Evolutionary conservation across 2,113 vertebrate genomes (phyloP), one percentile per base, ranked within the genome.

Genomic region (Galemys pyrenaicus): DNA sequence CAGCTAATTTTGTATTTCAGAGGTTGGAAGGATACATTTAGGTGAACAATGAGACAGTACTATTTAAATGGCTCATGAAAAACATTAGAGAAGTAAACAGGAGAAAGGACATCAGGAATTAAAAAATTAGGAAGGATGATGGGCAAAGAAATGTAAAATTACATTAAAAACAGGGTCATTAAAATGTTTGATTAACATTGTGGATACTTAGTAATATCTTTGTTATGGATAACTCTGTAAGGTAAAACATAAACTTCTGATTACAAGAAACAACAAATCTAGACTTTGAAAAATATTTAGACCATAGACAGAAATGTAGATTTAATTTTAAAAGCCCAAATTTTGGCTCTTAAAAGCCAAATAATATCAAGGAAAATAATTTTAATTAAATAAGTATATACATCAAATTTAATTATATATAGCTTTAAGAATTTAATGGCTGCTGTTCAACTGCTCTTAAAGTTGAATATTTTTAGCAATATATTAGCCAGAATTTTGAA

Each of bases 321-420:
- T 90, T 92, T 75, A 28, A 5, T 85, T 95, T 87, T n/a, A 67
- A 49, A 13, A 81, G 39, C 37, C 87, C 73, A 92, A 96, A 32
- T 30, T 17, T 73, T n/a, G n/a, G n/a, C n/a, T n/a, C n/a, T n/a
- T n/a, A n/a, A n/a, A n/a, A n/a, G n/a, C n/a, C n/a, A n/a, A 92
- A 89, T 77, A 90, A 93, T 20, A 93, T 68, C 32, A 77, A 9
- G 82, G 2, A 90, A 81, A 97, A 86, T 5, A 68, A 89, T 0
- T 75, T 95, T 85, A 60, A 96, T 89, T 94, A 96, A 97, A 94
- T 64, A 75, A 91, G 32, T 35, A 87, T 83, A 10, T 68, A 64
- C 75, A 51, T 28, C 83, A 65, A 96, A 97, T 95, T 92, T 93
- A 95, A 97, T 94, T 97, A 92, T 65, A 95, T 60, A 68, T 81